Evolutionary conservation across 2,888 invertebrate species (phyloP).

Genomic region (Hemaris fuciformis): DNA sequence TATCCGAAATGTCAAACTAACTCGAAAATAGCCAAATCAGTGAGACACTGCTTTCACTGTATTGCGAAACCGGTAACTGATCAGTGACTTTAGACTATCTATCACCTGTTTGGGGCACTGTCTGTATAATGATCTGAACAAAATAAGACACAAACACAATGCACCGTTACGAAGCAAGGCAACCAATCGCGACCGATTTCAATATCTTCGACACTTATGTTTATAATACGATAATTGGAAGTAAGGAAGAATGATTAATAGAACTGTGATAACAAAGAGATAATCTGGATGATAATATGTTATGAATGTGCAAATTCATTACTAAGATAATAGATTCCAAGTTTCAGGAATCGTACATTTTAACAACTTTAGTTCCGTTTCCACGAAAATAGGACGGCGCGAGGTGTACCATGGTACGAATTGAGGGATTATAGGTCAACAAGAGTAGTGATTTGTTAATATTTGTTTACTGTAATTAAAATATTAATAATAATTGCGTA

Average conservation of each 20-base stretch:
- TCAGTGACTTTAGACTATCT: not conserved
- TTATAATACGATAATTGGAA: not conserved
- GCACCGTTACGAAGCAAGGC: not conserved
- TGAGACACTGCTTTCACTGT: not conserved
- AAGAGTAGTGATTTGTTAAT: not conserved
- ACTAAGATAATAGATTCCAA: not conserved
- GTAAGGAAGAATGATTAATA: not conserved
- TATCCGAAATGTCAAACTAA: not conserved
- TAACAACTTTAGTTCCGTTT: not conserved
- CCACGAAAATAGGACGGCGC: not conserved
- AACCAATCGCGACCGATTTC: not conserved
- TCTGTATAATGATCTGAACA: not conserved
- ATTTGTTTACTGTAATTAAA: not conserved
- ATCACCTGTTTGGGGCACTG: not conserved
- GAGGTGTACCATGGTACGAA: not conserved
- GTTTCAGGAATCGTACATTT: not conserved
- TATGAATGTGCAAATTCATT: not conserved
- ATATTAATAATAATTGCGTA: not conserved
- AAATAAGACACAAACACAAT: constrained; percentile 3
- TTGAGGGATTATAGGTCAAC: not conserved
- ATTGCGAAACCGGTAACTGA: not conserved
- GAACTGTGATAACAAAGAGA: not conserved
- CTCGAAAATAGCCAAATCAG: not conserved
- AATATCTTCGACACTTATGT: not conserved
- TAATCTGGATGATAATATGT: not conserved